Percentiles rank a stretch among this genome's conserved stretches.
These are phyloP conservation scores for Procambarus virginalis DNA, from an alignment of 1,140 invertebrate genomes.

Conservation along the genomic window DNA sequence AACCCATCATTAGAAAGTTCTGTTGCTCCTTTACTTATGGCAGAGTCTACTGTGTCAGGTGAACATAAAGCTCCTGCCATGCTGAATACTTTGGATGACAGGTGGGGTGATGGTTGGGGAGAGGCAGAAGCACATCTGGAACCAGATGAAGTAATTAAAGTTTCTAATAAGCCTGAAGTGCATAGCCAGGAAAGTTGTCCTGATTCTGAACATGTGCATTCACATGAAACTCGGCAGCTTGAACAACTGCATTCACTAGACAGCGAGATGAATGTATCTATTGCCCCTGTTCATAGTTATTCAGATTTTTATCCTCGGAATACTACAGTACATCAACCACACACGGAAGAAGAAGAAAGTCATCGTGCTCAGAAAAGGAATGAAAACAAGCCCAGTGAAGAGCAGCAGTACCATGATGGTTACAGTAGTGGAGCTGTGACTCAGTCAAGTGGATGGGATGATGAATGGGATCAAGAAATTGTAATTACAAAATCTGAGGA, in stretches of 20 bases:
- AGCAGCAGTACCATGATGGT: neutral
- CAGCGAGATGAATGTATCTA: neutral
- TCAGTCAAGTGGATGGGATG: constrained; percentile 31
- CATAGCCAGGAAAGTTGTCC: neutral
- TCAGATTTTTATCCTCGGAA: neutral
- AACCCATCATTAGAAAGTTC: neutral
- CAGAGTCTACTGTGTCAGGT: neutral
- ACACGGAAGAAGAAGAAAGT: neutral
- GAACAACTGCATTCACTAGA: neutral
- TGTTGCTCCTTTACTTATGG: neutral
- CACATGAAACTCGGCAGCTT: neutral
- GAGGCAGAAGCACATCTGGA: constrained; percentile 14
- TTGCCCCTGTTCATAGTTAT: neutral
- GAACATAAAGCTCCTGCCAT: neutral
- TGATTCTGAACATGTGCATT: neutral
- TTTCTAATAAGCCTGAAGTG: neutral
- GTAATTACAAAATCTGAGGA: neutral
- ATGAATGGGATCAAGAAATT: constrained; percentile 33
- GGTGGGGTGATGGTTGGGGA: constrained; percentile 61
- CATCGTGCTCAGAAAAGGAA: neutral
- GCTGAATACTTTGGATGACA: constrained; percentile 33
- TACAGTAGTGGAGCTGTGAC: neutral
- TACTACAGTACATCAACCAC: neutral
- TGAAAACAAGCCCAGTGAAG: neutral
- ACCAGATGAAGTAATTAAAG: neutral